Evolutionary conservation across 2,113 vertebrate species (phyloP).

Genomic region (Jaculus jaculus): DNA sequence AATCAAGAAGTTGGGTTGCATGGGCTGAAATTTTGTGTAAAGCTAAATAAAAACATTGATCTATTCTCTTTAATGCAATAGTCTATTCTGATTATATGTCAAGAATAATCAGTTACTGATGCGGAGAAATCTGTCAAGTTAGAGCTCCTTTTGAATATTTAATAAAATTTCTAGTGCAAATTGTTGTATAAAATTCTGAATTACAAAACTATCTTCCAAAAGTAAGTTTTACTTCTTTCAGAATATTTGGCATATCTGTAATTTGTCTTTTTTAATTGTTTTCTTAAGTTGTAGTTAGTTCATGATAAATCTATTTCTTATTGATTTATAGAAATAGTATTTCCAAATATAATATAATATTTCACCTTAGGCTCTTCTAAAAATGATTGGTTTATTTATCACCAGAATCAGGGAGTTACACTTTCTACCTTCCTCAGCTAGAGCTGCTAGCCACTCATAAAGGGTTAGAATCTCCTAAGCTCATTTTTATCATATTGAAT

Average conservation of each 20-base stretch:
- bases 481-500: no score
- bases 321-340: neutral
- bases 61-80: neutral
- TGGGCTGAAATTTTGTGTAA: neutral
- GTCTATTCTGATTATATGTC: neutral
- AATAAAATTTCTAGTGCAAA: neutral
- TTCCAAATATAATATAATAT: neutral
- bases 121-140: neutral
- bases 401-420: neutral
- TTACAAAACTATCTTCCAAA: neutral
- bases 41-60: neutral
- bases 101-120: neutral
- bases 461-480: neutral
- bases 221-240: slow-evolving; percentile 7
- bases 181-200: neutral
- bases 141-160: neutral
- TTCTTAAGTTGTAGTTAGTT: neutral
- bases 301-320: neutral
- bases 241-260: neutral
- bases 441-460: neutral
- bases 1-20: neutral
- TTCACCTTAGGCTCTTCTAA: neutral
- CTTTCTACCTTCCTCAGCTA: neutral
- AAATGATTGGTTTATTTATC: neutral
- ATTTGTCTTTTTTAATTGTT: neutral